Base-by-base conservation (phyloP, 53 echinoderm and acorn worm species). In the Patiria pectinifera region DNA sequence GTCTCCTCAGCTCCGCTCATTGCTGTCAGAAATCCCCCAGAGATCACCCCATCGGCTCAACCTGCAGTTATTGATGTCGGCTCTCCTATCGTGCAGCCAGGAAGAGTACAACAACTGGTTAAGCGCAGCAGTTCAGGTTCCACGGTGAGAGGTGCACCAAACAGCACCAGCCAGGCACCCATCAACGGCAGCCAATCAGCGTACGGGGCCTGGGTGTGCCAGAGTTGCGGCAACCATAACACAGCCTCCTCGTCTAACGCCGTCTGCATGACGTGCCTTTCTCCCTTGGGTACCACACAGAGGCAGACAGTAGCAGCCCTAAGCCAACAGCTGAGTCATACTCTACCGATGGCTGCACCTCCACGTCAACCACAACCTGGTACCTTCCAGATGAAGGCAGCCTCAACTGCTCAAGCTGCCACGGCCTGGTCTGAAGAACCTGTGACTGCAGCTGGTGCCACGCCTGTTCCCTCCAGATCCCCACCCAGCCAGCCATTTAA, bases 91-190 rank as follows among this genome's bases (percentile, higher is more conserved):
- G 35, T 63, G 44, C 84, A 84, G 62, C 84, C 84, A 69, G 85
- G 85, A 14, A 69, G 18, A 85, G 70, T 85, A 7, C 85, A 85
- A 47, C 85, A 85, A 45, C 35, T 85, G 45, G 35, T 60, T 35
- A 85, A 21, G 35, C 62, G 2, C 44, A 18, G 66, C 35, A 70
- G 69, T 7, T 16, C 66, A 24, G 71, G 3, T 4, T 14, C 86
- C 48, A 48, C 72, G 46, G 26, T 44, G 6, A 46, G 11, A 45
- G 1, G 69, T 13, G 18, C 24, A 22, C 19, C 71, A 3, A 71
- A 3, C 71, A 43, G 12, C 48, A 72, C 7, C 48, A 21, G 47
- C 59, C 48, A 71, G 19, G 71, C 11, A 12, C 35, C 86, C 72
- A 4, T 13, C 63, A 23, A 26, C 25, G 66, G 66, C 66, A 66